These are phyloP conservation scores for Eristalis tenax DNA, from an alignment of 2,888 invertebrate species.

Conservation along the genomic window DNA sequence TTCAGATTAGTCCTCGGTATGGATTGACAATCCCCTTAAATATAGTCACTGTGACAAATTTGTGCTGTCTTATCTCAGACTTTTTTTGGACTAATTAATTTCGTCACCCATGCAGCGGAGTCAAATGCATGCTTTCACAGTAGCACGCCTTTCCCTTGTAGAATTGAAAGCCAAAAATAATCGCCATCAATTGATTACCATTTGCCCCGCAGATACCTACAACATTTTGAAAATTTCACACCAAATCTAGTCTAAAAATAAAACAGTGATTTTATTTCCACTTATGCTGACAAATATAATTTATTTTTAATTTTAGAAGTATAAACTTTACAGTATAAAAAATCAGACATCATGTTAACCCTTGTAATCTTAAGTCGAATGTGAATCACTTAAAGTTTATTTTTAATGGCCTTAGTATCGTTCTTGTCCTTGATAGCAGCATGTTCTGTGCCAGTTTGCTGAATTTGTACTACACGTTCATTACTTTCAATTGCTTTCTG, in stretches of 20 bases:
- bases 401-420: constrained; percentile 4
- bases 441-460: constrained; percentile 85
- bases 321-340: background rate
- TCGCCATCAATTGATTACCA: too few species aligned
- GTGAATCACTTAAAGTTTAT: constrained; percentile 2
- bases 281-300: constrained; percentile 6
- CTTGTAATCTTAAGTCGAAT: background rate
- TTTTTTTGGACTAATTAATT: too few species aligned
- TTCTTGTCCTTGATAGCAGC: constrained; percentile 49
- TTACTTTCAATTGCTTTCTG: constrained; percentile 73
- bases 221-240: background rate
- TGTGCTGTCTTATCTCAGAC: too few species aligned
- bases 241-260: background rate
- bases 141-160: too few species aligned
- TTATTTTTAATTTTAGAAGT: constrained; percentile 8
- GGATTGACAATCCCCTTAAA: too few species aligned
- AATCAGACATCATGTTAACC: background rate
- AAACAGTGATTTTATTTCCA: background rate
- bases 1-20: too few species aligned
- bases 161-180: too few species aligned
- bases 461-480: constrained; percentile 86
- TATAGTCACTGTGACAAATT: too few species aligned
- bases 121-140: too few species aligned
- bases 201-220: background rate
- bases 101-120: too few species aligned